phyloP scores from a whole-genome alignment of 2,113 vertebrate species.

The Bubo bubo region DNA sequence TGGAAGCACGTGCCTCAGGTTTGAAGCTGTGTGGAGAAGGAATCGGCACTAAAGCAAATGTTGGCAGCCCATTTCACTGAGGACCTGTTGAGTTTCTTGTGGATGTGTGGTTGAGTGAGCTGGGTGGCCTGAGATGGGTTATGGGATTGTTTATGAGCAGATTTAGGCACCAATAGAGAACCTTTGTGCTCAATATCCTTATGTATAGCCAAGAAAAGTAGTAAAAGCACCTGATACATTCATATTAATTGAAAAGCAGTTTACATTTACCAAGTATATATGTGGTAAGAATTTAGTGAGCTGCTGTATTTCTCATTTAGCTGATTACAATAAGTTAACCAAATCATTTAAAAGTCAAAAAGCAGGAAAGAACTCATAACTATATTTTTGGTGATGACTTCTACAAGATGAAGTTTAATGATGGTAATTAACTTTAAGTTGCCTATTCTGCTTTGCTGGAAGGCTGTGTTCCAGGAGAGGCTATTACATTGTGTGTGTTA shows the following conservation, averaged over 20 bases:
- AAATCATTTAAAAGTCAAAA: not conserved
- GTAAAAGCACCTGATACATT: not conserved
- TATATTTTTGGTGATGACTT: not conserved
- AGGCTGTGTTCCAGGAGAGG: not conserved
- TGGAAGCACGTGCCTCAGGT: accelerated
- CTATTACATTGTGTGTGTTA: not conserved
- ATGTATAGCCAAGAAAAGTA: not conserved
- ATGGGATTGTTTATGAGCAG: not conserved
- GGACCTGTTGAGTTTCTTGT: not conserved
- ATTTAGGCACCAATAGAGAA: not conserved
- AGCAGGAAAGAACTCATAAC: not conserved
- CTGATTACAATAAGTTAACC: not conserved
- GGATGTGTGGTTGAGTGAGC: not conserved
- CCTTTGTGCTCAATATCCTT: not conserved
- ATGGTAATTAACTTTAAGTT: not conserved
- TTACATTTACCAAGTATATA: not conserved
- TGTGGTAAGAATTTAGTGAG: not conserved
- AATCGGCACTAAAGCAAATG: not conserved
- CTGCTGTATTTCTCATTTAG: not conserved
- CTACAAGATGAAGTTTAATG: not conserved
- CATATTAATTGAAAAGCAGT: not conserved
- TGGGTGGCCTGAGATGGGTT: not conserved
- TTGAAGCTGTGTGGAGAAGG: not conserved
- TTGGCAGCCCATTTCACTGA: not conserved
- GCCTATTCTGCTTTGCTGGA: not conserved